Percentiles rank a stretch among this genome's conserved stretches.
phyloP scores from a whole-genome alignment of 2,113 vertebrate species.

The Rhabdomys dilectus region DNA sequence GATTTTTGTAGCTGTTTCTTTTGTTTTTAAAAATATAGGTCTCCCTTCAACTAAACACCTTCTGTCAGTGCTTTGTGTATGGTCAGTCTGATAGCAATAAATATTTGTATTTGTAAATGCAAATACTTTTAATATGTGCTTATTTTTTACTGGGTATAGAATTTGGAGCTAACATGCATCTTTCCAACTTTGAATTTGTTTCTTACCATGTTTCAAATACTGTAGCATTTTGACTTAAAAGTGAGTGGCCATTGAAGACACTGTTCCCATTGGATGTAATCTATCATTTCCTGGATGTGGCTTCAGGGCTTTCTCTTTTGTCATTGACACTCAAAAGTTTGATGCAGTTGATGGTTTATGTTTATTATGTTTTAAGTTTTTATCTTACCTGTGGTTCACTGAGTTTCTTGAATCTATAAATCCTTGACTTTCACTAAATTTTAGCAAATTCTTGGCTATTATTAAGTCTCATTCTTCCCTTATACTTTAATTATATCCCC shows the following conservation, averaged over 20 bases:
- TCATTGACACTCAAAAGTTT: background rate
- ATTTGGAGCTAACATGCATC: background rate
- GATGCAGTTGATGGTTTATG: background rate
- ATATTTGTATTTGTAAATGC: background rate
- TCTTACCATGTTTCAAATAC: background rate
- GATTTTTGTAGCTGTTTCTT: background rate
- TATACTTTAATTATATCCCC: background rate
- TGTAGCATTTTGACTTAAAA: background rate
- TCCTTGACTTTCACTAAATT: background rate
- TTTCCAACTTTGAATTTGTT: background rate
- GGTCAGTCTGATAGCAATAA: background rate
- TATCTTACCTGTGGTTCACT: background rate
- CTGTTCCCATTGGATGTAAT: background rate
- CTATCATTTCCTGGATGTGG: background rate
- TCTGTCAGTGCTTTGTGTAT: background rate
- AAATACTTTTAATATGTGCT: background rate
- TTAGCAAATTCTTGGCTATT: background rate
- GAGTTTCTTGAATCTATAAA: background rate
- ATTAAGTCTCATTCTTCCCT: background rate
- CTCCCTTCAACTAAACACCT: background rate
- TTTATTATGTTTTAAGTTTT: background rate
- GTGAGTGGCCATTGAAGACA: background rate
- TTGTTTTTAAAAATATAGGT: conserved; percentile 6
- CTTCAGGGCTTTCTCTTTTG: background rate
- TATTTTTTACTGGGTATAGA: background rate